Conservation (phyloP, 2,797 vertebrate genomes). For the Antennarius maculatus region DNA sequence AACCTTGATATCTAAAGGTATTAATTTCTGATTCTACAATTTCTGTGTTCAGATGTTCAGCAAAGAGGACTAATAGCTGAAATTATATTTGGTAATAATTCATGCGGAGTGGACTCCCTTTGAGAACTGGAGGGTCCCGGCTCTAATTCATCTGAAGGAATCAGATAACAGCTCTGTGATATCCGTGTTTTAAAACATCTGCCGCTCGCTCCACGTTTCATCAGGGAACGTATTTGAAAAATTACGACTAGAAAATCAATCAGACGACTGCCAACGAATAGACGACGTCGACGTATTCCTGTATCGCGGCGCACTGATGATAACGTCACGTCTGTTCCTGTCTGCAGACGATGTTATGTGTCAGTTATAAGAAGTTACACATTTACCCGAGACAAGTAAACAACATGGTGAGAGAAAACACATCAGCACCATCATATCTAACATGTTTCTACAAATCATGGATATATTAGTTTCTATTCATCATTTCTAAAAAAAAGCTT, state of each 20-base stretch:
- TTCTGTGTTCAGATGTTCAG: constrained; percentile 87
- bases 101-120: constrained; percentile 88
- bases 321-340: constrained; percentile 1
- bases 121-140: constrained; percentile 86
- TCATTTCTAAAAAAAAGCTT: no score
- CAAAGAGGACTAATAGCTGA: constrained; percentile 92
- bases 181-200: constrained; percentile 88
- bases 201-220: constrained; percentile 83
- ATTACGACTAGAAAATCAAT: constrained; percentile 63
- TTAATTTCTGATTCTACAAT: constrained; percentile 91
- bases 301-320: background rate
- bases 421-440: background rate
- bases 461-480: no score
- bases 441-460: no score
- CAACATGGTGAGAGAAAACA: background rate
- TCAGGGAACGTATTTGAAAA: constrained; percentile 81
- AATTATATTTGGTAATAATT: constrained; percentile 98
- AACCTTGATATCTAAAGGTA: constrained; percentile 88
- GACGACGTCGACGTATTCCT: constrained; percentile 24
- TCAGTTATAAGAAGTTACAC: constrained; percentile 11
- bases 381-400: constrained; percentile 17
- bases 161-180: constrained; percentile 89
- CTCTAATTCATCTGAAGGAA: constrained; percentile 92
- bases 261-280: constrained; percentile 40
- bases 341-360: constrained; percentile 24